Base-by-base conservation (phyloP, 2,888 invertebrate species). In the Alentia gelatinosa region DNA sequence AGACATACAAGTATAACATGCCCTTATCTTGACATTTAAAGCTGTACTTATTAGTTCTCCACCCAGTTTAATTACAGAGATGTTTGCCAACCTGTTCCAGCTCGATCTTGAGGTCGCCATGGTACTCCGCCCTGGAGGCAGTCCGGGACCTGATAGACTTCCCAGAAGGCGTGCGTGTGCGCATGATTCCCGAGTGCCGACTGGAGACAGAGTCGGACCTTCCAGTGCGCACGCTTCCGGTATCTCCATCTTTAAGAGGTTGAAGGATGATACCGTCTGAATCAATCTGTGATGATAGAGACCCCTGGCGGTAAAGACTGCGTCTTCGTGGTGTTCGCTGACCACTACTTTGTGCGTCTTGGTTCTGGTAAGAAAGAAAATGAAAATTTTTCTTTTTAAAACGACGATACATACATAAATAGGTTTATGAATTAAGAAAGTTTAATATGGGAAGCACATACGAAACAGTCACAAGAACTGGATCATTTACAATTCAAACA, bases 81-180 rank as follows among this genome's bases (percentile, higher is more conserved):
- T n/a, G n/a, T n/a, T n/a, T n/a, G n/a, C n/a, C n/a, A n/a, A 93
- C 93, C 56, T 88, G 63, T 40, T 89, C 33, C 0, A 93, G 89
- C 1, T 86, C 89, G 5, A 68, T n/a, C 74, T 93, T 91, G 79
- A 93, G 92, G 84, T 93, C 92, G 26, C 50, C 33, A 74, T 93
- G 93, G 90, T 93, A 93, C 79, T 92, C 92, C 9, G 92, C 91
- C 50, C 92, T 30, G 63, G 92, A 91, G 91, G 93, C 92, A 75
- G 92, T 91, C 7, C 93, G 89, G 12, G 91, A 91, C 56, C 91
- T 89, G 84, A 93, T 91, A 37, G 92, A 92, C 86, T 92, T 92
- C 33, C 93, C 93, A 40, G 92, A 92, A 15, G 92, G 92, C 0
- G 92, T 93, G 23, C 93, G 83, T 40, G 92, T 90, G 0, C 90